Percentiles rank a stretch among this genome's conserved stretches.
Evolutionary conservation across 2,797 vertebrate genomes (phyloP).

Genomic region (Chelonia mydas): DNA sequence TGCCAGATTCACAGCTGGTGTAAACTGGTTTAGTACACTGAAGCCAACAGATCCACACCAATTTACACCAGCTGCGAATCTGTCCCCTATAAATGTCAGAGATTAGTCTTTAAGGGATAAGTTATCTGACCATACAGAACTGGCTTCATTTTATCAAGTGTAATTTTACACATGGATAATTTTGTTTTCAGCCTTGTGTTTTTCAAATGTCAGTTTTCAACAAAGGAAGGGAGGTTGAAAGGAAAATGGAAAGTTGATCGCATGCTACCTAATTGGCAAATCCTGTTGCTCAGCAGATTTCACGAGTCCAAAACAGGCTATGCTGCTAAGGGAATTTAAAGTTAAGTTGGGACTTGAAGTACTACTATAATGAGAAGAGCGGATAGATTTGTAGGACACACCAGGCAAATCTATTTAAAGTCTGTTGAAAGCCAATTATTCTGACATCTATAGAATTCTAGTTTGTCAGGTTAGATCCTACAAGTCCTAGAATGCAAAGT

Average conservation of each 20-base stretch:
- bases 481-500: background rate
- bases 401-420: background rate
- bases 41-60: background rate
- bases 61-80: rapidly evolving
- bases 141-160: background rate
- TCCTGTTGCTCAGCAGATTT: constrained; percentile 47
- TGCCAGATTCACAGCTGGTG: background rate
- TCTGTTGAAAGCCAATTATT: constrained; percentile 41
- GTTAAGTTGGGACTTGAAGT: constrained; percentile 56
- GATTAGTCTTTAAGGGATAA: rapidly evolving
- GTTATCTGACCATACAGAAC: background rate
- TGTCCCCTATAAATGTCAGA: background rate
- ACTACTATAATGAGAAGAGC: constrained; percentile 16
- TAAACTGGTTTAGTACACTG: background rate
- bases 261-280: constrained; percentile 38
- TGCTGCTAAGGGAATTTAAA: background rate
- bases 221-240: background rate
- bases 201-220: constrained; percentile 40
- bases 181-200: background rate
- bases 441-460: constrained; percentile 22
- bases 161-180: background rate
- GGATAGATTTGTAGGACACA: constrained; percentile 20
- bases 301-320: background rate
- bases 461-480: background rate
- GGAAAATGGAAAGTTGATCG: background rate